A percentile compares a stretch with the other conserved stretches of the same genome.
These are phyloP conservation scores for Neoscelio sp. DNA, from an alignment of 2,888 invertebrate genomes.

Conservation along the genomic window DNA sequence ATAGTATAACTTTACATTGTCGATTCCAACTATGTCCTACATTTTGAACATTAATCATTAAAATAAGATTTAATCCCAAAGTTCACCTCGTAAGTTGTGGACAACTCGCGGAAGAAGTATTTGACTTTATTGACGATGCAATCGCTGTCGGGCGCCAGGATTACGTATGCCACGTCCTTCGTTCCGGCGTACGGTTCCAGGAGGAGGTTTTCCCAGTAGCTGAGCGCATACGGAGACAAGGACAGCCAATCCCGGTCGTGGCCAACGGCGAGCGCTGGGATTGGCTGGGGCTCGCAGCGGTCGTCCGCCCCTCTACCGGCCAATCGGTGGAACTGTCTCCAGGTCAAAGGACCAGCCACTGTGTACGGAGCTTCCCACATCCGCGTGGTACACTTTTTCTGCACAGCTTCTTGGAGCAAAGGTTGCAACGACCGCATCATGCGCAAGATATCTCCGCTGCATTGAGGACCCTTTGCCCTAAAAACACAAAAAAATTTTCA, in stretches of 20 bases:
- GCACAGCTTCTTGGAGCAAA: slow-evolving; percentile 96
- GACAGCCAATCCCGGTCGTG: slow-evolving; percentile 98
- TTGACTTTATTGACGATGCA: slow-evolving; percentile 91
- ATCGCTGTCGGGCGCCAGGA: slow-evolving; percentile 96
- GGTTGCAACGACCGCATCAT: slow-evolving; percentile 96
- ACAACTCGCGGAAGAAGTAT: slow-evolving; percentile 96
- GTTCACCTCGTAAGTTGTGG: slow-evolving; percentile 94
- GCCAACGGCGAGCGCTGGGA: slow-evolving; percentile 96
- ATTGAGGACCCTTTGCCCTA: slow-evolving; percentile 92
- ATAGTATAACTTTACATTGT: too few relatives aligned
- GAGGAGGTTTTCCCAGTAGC: slow-evolving; percentile 98
- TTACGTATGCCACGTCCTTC: slow-evolving; percentile 97
- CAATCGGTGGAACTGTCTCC: slow-evolving; percentile 98
- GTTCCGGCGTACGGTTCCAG: slow-evolving; percentile 98
- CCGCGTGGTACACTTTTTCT: slow-evolving; percentile 94
- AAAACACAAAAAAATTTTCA: too few relatives aligned
- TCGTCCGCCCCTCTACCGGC: slow-evolving; percentile 97
- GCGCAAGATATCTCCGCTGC: slow-evolving; percentile 95
- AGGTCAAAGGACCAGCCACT: slow-evolving; percentile 98
- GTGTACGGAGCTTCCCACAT: slow-evolving; percentile 97
- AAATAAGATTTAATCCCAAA: too few relatives aligned
- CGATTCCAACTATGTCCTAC: too few relatives aligned
- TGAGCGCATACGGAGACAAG: slow-evolving; percentile 96
- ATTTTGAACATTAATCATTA: too few relatives aligned
- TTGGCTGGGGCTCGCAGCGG: slow-evolving; percentile 98